phyloP scores from a whole-genome alignment of 1,140 invertebrate genomes.

The Penaeus japonicus region DNA sequence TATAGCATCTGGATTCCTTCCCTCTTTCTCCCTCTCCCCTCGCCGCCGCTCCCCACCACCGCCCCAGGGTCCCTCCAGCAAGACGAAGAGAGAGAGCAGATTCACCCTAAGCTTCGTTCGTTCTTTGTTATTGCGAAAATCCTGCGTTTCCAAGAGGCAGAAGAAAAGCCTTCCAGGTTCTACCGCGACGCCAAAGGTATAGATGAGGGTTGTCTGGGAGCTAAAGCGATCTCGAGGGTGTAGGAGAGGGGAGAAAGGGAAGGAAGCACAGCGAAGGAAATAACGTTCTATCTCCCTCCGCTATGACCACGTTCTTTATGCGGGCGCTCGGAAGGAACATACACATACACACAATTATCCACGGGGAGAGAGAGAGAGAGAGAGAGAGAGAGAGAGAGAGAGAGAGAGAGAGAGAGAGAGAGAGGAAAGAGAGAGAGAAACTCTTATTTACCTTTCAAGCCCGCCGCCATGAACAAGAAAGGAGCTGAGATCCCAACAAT shows the following conservation, averaged over 20 bases:
- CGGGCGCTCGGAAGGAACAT: not conserved
- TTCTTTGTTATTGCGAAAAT: slow-evolving; percentile 3
- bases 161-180: no score
- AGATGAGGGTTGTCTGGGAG: not conserved
- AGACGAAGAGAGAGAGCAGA: slow-evolving; percentile 4
- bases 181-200: no score
- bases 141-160: no score
- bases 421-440: no score
- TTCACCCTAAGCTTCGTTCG: slow-evolving; percentile 3
- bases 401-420: no score
- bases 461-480: no score
- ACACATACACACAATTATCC: no score
- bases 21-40: not conserved
- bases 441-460: no score
- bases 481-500: not conserved
- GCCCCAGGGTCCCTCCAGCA: not conserved
- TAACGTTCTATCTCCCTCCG: not conserved
- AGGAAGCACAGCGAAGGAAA: not conserved
- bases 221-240: not conserved
- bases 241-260: not conserved
- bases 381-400: no score
- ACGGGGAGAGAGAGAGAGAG: no score
- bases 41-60: not conserved
- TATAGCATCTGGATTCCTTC: slow-evolving; percentile 38
- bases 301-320: not conserved